Base-by-base conservation (phyloP, 1,140 invertebrate genomes). In the Drosophila kepulauana region DNA sequence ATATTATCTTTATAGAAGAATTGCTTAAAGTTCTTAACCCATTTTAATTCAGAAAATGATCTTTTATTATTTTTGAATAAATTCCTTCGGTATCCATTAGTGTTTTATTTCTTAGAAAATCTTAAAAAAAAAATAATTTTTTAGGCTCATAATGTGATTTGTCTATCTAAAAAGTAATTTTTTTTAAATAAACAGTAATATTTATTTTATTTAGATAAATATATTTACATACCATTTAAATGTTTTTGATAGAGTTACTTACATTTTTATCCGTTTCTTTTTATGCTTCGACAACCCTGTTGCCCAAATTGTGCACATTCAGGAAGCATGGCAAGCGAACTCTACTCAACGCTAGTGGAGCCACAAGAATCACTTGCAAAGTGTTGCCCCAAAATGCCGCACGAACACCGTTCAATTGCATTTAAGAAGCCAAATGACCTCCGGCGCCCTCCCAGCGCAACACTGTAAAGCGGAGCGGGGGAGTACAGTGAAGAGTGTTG, bases 361-460 rank as follows among this genome's bases (percentile, higher is more conserved):
- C 52, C 33, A 64, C 72, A 58, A 66, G 68, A 88, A 87, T 82
- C 79, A 82, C 76, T 82, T 75, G 84, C 62, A 62, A 87, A 89
- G 85, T 88, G 85, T 88, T 89, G 78, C 74, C 78, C 49, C 78
- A 89, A 86, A 88, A 88, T 81, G 74, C 75, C 75, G 63, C 78
- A 76, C 81, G 78, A 88, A 88, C 84, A 88, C 84, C 78, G 84
- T 84, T 75, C 80, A 88, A 88, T 81, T 84, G 75, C 73, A 80
- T 88, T 89, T 76, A 85, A 89, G 89, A 89, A 91, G 89, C 89
- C 72, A 89, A 86, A 82, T 89, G 89, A 91, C 89, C 89, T 75
- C 43, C 58, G 80, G 89, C 78, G 38, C 69, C 52, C 54, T 51
- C 25, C 57, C 43, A 16, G 16, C 25, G 11, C 35, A 67, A 13